Evolutionary conservation across 2,113 vertebrate genomes (phyloP).

Genomic region (Blennius ocellaris): DNA sequence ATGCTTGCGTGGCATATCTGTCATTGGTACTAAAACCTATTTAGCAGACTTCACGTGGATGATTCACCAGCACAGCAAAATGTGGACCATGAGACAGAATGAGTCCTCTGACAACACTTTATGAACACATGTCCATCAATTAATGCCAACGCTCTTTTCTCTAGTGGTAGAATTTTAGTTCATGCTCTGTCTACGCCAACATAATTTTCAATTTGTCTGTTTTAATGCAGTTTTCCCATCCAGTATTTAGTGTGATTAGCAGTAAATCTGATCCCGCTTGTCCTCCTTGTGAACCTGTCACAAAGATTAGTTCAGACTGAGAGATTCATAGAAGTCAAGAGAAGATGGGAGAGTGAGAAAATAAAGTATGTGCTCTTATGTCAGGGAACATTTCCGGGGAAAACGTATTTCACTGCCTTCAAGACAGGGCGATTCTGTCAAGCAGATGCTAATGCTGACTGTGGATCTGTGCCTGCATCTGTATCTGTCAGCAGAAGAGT

Average conservation of each 20-base stretch:
- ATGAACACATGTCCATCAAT: constrained; percentile 21
- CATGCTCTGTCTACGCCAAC: neutral
- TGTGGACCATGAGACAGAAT: constrained; percentile 62
- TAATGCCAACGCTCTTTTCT: constrained; percentile 25
- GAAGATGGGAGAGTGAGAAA: constrained; percentile 40
- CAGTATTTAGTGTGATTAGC: constrained; percentile 12
- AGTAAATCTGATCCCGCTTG: constrained; percentile 18
- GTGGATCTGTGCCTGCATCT: constrained; percentile 54
- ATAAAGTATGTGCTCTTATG: too few species aligned
- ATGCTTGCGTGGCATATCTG: constrained; percentile 65
- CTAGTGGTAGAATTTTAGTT: constrained; percentile 12
- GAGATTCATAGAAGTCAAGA: constrained; percentile 31
- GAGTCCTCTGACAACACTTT: constrained; percentile 44
- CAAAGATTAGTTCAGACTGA: constrained; percentile 44
- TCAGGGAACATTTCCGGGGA: constrained; percentile 35
- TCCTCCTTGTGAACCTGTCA: constrained; percentile 28
- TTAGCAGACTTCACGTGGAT: constrained; percentile 25
- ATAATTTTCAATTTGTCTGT: neutral
- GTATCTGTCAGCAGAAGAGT: constrained; percentile 88
- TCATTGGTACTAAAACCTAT: constrained; percentile 56
- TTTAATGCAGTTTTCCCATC: constrained; percentile 19
- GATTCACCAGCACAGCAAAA: constrained; percentile 70
- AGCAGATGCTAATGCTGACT: constrained; percentile 54
- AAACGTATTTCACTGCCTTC: constrained; percentile 40
- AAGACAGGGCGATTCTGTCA: constrained; percentile 52